Evolutionary conservation across 2,113 vertebrate species (phyloP).

Genomic region (Sturnus vulgaris): DNA sequence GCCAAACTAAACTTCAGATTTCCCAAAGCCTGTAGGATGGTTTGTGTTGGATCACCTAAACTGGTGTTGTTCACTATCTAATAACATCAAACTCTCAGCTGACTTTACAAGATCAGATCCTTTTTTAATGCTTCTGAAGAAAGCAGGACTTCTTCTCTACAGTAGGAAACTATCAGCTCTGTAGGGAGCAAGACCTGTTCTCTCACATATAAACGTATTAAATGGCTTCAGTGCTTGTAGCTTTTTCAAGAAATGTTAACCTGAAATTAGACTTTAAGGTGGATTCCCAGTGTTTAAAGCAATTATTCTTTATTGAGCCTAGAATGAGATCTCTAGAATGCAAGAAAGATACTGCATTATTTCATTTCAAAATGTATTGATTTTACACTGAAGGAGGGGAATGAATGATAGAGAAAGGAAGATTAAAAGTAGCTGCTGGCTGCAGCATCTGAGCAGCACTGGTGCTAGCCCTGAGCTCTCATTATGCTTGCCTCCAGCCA

Average conservation of each 20-base stretch:
- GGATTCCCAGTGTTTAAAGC: background rate
- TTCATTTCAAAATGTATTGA: conserved; percentile 48
- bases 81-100: background rate
- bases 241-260: background rate
- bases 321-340: background rate
- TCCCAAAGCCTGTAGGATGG: background rate
- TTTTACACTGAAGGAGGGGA: background rate
- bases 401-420: conserved; percentile 30
- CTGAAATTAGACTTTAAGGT: background rate
- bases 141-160: background rate
- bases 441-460: conserved; percentile 17
- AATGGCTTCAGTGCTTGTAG: background rate
- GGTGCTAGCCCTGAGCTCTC: conserved; percentile 52
- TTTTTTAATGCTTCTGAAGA: background rate
- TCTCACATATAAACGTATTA: background rate
- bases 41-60: background rate
- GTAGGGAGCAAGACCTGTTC: background rate
- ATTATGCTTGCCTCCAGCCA: conserved; percentile 58
- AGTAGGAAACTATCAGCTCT: background rate
- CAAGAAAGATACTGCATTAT: background rate
- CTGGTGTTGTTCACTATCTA: background rate
- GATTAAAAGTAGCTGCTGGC: conserved; percentile 50
- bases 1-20: background rate
- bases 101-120: background rate
- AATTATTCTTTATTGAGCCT: conserved; percentile 15